Evolutionary conservation across 2,113 vertebrate genomes (phyloP).

Genomic region (pig (Sus scrofa)): DNA sequence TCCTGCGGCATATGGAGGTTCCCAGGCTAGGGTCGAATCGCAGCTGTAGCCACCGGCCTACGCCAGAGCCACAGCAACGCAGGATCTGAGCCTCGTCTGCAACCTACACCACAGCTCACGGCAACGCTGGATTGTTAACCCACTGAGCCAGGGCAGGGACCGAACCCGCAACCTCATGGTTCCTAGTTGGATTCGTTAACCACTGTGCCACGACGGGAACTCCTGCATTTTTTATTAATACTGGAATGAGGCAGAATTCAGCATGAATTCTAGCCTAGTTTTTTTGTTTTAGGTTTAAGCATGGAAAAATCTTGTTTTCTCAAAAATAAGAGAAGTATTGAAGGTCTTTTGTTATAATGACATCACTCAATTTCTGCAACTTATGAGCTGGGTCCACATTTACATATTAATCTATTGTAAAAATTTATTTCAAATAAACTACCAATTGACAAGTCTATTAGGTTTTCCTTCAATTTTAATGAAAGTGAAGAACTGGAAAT

Average conservation of each 20-base stretch:
- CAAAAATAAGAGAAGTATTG: neutral
- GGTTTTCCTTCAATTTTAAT: conserved; percentile 45
- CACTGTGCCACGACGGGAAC: too few relatives aligned
- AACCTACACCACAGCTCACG: too few relatives aligned
- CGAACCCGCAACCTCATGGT: too few relatives aligned
- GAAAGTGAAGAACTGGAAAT: conserved; percentile 52
- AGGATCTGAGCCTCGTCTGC: too few relatives aligned
- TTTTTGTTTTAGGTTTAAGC: neutral
- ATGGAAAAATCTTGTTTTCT: conserved; percentile 1
- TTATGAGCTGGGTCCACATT: neutral
- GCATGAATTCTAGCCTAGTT: neutral
- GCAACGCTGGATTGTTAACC: too few relatives aligned
- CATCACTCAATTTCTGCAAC: neutral
- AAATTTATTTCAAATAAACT: conserved; percentile 42
- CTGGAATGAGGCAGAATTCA: neutral
- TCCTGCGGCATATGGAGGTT: too few relatives aligned
- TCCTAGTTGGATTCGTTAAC: too few relatives aligned
- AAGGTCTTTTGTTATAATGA: neutral
- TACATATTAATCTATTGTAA: conserved; percentile 14
- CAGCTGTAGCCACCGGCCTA: too few relatives aligned
- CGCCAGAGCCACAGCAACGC: too few relatives aligned
- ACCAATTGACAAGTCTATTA: conserved; percentile 14
- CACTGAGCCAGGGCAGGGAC: too few relatives aligned
- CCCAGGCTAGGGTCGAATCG: too few relatives aligned
- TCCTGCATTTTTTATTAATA: neutral